phyloP scores from a whole-genome alignment of 92 coral and sea anemone species.

The Bergia puertoricense region DNA sequence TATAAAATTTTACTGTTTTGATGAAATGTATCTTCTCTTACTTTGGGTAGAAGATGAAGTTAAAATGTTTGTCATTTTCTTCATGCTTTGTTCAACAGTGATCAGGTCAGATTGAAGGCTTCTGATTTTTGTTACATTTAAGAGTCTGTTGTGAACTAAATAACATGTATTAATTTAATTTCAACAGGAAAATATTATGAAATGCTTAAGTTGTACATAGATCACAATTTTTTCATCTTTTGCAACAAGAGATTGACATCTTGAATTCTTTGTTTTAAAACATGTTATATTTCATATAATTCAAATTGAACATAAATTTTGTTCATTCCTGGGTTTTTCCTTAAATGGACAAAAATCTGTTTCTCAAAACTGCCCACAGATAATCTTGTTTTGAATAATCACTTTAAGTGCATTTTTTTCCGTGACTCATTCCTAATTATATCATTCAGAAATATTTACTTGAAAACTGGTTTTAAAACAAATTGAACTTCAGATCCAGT shows the following conservation, averaged over 20 bases:
- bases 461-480: neutral
- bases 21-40: conserved; percentile 1
- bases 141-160: neutral
- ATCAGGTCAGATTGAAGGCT: neutral
- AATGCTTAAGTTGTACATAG: neutral
- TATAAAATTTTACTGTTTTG: neutral
- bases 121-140: neutral
- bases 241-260: neutral
- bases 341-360: neutral
- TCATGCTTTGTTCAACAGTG: neutral
- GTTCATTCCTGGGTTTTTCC: neutral
- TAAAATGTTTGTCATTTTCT: neutral
- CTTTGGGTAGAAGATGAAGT: conserved; percentile 5
- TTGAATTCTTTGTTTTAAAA: too few species aligned
- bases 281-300: too few species aligned
- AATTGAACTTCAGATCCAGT: neutral
- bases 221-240: neutral
- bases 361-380: neutral
- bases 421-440: neutral
- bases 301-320: neutral
- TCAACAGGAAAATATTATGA: neutral
- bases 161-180: neutral
- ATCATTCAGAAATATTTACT: neutral
- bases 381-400: neutral
- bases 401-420: neutral